A percentile compares a stretch with the other conserved stretches of the same genome.
Conservation (phyloP, 2,113 vertebrate species). For the Chiloscyllium plagiosum region DNA sequence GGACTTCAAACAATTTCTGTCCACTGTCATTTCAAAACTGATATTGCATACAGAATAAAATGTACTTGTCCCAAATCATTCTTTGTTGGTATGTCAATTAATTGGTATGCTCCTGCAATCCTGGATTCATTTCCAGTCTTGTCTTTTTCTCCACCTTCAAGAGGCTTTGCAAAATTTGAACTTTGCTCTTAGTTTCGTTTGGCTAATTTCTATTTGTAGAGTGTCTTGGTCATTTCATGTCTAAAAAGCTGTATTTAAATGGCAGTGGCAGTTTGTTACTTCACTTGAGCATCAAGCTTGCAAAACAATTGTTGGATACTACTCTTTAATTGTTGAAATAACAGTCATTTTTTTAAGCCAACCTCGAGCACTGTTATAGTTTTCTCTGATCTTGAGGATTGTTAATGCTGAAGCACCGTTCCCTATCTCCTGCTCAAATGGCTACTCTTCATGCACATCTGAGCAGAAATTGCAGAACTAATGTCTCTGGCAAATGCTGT, state of each 20-base stretch:
- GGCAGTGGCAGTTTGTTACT: neutral
- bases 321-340: neutral
- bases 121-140: neutral
- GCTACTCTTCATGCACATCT: neutral
- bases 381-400: neutral
- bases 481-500: neutral
- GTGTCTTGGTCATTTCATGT: neutral
- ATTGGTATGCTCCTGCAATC: neutral
- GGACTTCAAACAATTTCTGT: constrained; percentile 39
- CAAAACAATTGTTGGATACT: neutral
- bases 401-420: neutral
- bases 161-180: neutral
- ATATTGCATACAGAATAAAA: neutral
- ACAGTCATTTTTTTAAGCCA: neutral
- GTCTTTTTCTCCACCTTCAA: neutral
- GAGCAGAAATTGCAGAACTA: neutral
- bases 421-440: neutral
- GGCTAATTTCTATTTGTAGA: neutral
- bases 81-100: neutral
- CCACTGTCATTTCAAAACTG: constrained; percentile 31
- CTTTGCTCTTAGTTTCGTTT: neutral
- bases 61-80: neutral
- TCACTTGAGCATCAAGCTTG: neutral
- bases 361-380: neutral
- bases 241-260: neutral